A percentile compares a stretch with the other conserved stretches of the same genome.
phyloP scores from a whole-genome alignment of 2,797 vertebrate species.

The Arrhamphus sclerolepis region DNA sequence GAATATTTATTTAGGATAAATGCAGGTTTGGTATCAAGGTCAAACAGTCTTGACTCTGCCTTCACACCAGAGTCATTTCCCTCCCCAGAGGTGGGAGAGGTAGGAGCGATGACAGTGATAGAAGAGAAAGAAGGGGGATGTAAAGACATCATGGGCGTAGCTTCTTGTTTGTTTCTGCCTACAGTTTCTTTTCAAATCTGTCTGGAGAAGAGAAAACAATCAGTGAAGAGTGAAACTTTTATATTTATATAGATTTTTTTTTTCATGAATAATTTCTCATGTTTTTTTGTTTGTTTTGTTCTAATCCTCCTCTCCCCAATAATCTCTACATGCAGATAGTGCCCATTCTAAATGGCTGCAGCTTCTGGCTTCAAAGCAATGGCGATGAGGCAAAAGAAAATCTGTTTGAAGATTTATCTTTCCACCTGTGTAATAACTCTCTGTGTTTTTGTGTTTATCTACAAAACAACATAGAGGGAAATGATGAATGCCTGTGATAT shows the following conservation, averaged over 20 bases:
- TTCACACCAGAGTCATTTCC: conserved; percentile 56
- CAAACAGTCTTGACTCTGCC: conserved; percentile 58
- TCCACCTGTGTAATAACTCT: conserved; percentile 46
- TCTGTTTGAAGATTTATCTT: conserved; percentile 41
- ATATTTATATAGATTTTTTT: neutral
- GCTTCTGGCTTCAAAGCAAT: conserved; percentile 14
- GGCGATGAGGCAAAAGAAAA: conserved; percentile 5
- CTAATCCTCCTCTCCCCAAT: neutral
- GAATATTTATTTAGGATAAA: conserved; percentile 70
- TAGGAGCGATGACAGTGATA: conserved; percentile 24
- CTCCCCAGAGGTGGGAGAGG: conserved; percentile 41
- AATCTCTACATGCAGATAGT: conserved; percentile 21
- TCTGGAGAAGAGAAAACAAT: conserved; percentile 17
- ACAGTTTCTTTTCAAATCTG: conserved; percentile 23
- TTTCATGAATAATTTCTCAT: conserved; percentile 3
- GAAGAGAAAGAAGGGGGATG: conserved; percentile 33
- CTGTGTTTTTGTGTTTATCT: conserved; percentile 57
- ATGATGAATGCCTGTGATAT: conserved; percentile 48
- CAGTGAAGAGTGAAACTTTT: conserved; percentile 2
- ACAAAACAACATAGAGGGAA: conserved; percentile 22
- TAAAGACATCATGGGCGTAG: conserved; percentile 24
- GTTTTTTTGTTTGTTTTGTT: no score
- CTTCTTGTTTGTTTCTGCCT: conserved; percentile 41
- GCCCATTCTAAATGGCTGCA: conserved; percentile 29
- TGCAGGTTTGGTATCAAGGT: conserved; percentile 70